These are phyloP conservation scores for Ischnus inquisitorius DNA, from an alignment of 2,888 invertebrate species.

Conservation along the genomic window DNA sequence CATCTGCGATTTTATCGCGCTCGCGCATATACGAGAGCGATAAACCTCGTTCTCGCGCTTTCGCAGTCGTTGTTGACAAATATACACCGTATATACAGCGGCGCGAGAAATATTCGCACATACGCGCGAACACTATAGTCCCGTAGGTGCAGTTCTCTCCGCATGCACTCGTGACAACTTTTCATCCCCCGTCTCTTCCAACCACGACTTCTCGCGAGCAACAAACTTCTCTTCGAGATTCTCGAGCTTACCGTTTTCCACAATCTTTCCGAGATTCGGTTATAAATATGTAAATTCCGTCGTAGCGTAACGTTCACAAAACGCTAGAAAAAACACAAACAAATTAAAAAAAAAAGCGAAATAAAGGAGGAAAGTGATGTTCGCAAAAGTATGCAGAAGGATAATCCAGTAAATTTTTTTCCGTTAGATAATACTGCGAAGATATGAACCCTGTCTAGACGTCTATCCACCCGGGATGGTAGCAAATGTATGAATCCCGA, in stretches of 20 bases:
- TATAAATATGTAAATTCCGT: constrained; percentile 71
- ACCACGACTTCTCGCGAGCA: neutral
- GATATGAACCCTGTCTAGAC: no score
- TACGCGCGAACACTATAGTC: neutral
- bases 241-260: constrained; percentile 58
- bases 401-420: no score
- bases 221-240: constrained; percentile 58
- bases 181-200: constrained; percentile 6
- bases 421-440: no score
- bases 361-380: no score
- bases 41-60: constrained; percentile 36
- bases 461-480: no score
- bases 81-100: neutral
- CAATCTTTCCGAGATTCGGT: constrained; percentile 55
- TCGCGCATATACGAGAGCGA: constrained; percentile 22
- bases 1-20: constrained; percentile 43
- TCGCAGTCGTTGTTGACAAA: constrained; percentile 27
- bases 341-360: constrained; percentile 11
- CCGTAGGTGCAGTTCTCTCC: neutral
- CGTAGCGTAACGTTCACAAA: constrained; percentile 3
- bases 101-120: neutral
- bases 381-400: no score
- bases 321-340: neutral
- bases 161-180: constrained; percentile 31
- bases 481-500: constrained; percentile 12